A percentile compares a stretch with the other conserved stretches of the same genome.
Evolutionary conservation across 2,888 invertebrate species (phyloP).

Genomic region (Camptogramma bilineatum): DNA sequence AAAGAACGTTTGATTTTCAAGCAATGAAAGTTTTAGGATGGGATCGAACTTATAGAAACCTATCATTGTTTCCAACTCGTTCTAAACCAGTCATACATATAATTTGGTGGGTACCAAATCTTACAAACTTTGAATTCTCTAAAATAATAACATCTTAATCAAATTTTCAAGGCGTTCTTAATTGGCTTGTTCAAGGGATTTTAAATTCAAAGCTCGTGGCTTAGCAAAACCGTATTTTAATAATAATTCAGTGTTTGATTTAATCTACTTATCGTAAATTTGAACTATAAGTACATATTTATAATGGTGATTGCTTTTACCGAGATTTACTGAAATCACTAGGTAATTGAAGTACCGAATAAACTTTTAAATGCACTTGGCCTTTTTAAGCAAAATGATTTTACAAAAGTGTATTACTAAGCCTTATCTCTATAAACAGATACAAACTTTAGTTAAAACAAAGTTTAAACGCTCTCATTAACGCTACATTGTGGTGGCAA

Average conservation of each 20-base stretch:
- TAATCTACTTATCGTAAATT: not conserved
- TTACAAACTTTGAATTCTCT: not conserved
- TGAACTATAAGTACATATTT: not conserved
- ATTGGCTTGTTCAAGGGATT: not conserved
- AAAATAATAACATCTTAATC: not conserved
- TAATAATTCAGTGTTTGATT: slow-evolving; percentile 2
- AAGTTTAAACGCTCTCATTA: slow-evolving; percentile 44
- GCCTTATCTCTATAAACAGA: slow-evolving; percentile 41
- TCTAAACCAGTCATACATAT: too few relatives aligned
- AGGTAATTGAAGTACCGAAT: too few relatives aligned
- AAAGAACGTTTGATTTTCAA: too few relatives aligned
- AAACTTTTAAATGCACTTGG: too few relatives aligned
- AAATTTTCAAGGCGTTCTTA: not conserved
- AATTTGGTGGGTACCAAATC: too few relatives aligned
- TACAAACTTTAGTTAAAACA: slow-evolving; percentile 32
- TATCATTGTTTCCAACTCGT: too few relatives aligned
- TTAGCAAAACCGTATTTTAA: not conserved
- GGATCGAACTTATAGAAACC: too few relatives aligned
- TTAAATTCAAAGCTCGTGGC: not conserved
- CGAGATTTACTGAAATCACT: not conserved
- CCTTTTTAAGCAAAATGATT: too few relatives aligned
- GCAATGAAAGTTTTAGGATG: too few relatives aligned
- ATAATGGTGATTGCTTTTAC: not conserved
- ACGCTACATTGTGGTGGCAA: slow-evolving; percentile 41
- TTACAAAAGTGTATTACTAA: too few relatives aligned